Evolutionary conservation across 2,113 vertebrate species (phyloP).

Genomic region (Salvelinus alpinus): DNA sequence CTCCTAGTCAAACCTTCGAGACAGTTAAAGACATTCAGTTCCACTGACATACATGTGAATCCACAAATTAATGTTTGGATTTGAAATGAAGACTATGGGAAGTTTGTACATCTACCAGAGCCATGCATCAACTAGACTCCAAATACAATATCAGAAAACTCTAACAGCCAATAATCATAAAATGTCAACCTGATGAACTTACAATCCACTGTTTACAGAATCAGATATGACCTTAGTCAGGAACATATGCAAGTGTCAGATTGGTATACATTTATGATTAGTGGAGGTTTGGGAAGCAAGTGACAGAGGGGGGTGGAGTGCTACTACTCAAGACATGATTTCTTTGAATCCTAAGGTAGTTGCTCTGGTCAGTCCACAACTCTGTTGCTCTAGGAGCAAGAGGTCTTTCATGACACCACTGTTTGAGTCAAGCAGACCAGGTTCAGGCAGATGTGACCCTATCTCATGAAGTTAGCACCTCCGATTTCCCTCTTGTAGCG

Average conservation of each 20-base stretch:
- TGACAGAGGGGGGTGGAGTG: conserved; percentile 28
- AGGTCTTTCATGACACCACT: conserved; percentile 35
- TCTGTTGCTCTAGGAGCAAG: conserved; percentile 15
- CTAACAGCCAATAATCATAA: conserved; percentile 43
- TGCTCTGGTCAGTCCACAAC: conserved; percentile 46
- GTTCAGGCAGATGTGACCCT: conserved; percentile 14
- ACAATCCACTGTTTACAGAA: conserved; percentile 1
- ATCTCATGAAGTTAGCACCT: conserved; percentile 74
- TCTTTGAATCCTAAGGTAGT: conserved; percentile 26
- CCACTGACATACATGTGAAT: not conserved
- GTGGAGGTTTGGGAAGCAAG: conserved; percentile 4
- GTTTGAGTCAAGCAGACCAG: conserved; percentile 50
- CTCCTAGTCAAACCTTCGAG: conserved; percentile 49
- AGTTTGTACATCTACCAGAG: conserved; percentile 20
- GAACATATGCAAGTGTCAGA: conserved; percentile 34
- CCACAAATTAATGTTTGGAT: not conserved
- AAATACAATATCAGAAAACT: not conserved
- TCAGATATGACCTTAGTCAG: not conserved
- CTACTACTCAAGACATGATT: conserved; percentile 30
- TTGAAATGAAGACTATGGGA: conserved; percentile 15
- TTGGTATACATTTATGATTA: conserved; percentile 36
- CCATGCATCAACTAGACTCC: conserved; percentile 52
- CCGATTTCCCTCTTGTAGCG: conserved; percentile 79
- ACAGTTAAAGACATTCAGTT: conserved; percentile 6
- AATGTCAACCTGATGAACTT: not conserved